Conservation (phyloP, 2,797 vertebrate genomes). For the Cercopithecus diana region DNA sequence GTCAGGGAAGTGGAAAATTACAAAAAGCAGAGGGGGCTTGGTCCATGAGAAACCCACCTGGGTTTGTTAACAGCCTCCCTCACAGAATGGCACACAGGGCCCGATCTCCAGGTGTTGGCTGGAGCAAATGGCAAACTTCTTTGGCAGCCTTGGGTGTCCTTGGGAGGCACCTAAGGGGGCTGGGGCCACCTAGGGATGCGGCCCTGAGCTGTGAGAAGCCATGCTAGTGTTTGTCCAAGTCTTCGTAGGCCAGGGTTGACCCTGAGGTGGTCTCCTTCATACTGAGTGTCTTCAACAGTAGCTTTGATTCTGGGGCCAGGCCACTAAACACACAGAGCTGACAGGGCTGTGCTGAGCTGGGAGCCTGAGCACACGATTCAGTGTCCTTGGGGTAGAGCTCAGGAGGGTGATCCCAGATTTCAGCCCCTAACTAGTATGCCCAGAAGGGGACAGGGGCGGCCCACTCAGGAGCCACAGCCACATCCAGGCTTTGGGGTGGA, state of each 20-base stretch:
- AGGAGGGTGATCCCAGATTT: not conserved
- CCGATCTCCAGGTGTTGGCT: not conserved
- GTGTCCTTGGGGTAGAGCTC: not conserved
- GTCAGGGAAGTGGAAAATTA: not conserved
- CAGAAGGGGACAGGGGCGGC: rapidly evolving
- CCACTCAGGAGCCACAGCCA: not conserved
- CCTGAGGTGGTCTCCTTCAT: not conserved
- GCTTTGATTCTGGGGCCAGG: not conserved
- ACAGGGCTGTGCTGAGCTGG: no score
- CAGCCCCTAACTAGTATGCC: no score
- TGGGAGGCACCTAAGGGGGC: not conserved
- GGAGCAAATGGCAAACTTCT: not conserved
- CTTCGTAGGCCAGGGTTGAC: not conserved
- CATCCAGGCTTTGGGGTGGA: not conserved
- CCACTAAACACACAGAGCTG: not conserved
- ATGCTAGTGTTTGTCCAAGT: not conserved
- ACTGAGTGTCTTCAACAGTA: not conserved
- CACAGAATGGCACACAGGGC: not conserved
- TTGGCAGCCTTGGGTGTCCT: not conserved
- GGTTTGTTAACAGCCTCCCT: not conserved
- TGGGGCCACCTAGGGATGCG: not conserved
- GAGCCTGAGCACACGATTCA: not conserved
- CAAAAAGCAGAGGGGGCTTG: not conserved
- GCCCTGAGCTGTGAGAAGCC: not conserved
- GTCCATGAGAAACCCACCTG: not conserved